Conservation (phyloP, 1,140 invertebrate species). For the Calephelis nemesis region DNA sequence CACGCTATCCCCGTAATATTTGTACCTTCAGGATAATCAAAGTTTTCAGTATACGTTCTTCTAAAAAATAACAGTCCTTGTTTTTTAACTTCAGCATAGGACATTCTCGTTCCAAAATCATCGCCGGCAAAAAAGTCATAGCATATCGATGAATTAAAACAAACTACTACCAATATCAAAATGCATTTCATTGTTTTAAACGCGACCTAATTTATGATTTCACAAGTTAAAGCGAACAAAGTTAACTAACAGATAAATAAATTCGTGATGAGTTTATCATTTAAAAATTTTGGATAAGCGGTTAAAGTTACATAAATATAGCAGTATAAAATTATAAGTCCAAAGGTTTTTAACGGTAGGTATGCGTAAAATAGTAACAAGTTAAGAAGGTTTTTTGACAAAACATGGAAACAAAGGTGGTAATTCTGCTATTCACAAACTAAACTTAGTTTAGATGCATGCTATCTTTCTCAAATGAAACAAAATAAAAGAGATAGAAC, state of each 20-base stretch:
- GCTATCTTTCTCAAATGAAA: too few species aligned
- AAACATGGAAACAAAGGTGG: too few species aligned
- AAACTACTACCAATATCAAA: neutral
- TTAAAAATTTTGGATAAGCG: too few species aligned
- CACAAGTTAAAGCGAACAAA: neutral
- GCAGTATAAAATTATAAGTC: too few species aligned
- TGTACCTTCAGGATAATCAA: conserved; percentile 41
- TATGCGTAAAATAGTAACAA: too few species aligned
- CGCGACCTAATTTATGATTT: neutral
- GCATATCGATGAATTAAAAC: neutral
- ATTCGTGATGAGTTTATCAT: neutral
- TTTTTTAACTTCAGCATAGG: conserved; percentile 8
- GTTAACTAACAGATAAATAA: neutral
- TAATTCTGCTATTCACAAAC: too few species aligned
- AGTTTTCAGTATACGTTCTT: conserved; percentile 27
- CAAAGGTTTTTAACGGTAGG: too few species aligned
- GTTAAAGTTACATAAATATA: too few species aligned
- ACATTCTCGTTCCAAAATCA: conserved; percentile 12
- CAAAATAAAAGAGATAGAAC: too few species aligned
- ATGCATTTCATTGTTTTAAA: neutral
- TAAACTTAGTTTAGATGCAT: too few species aligned
- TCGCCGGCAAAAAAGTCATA: neutral
- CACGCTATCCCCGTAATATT: conserved; percentile 43
- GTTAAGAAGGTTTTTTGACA: too few species aligned
- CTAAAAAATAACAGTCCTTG: conserved; percentile 41